A percentile compares a stretch with the other conserved stretches of the same genome.
These are phyloP conservation scores for Castor canadensis DNA, from an alignment of 2,113 vertebrate species.

Conservation along the genomic window DNA sequence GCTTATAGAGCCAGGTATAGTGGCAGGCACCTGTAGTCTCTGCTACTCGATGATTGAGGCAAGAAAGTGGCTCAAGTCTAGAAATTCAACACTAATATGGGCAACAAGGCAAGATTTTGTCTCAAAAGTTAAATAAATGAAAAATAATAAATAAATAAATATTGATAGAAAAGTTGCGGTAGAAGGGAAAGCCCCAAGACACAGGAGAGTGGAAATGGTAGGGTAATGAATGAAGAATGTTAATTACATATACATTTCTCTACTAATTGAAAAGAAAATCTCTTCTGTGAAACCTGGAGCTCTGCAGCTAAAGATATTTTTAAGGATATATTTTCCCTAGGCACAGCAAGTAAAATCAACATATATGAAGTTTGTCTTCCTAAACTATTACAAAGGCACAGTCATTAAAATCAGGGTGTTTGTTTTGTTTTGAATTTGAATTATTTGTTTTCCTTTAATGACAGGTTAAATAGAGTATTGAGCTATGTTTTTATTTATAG, in stretches of 20 bases:
- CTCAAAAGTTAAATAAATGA: background rate
- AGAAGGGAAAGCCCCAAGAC: background rate
- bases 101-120: background rate
- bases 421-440: conserved; percentile 36
- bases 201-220: background rate
- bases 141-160: too few species aligned
- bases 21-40: background rate
- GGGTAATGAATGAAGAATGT: conserved; percentile 38
- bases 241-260: background rate
- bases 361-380: conserved; percentile 3
- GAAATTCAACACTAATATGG: background rate
- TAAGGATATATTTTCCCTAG: conserved; percentile 11
- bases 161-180: background rate
- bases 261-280: background rate
- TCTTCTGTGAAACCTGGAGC: conserved; percentile 11
- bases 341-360: background rate
- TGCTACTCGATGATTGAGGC: background rate
- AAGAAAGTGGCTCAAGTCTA: background rate
- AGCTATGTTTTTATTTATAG: conserved; percentile 80
- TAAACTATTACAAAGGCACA: conserved; percentile 31
- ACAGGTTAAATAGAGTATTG: conserved; percentile 38
- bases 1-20: background rate
- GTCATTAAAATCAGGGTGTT: conserved; percentile 10
- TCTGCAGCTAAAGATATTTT: conserved; percentile 30
- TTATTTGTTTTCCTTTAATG: conserved; percentile 31